Percentiles rank a stretch among this genome's conserved stretches.
phyloP scores from a whole-genome alignment of 1,140 invertebrate genomes.

The Ips typographus region DNA sequence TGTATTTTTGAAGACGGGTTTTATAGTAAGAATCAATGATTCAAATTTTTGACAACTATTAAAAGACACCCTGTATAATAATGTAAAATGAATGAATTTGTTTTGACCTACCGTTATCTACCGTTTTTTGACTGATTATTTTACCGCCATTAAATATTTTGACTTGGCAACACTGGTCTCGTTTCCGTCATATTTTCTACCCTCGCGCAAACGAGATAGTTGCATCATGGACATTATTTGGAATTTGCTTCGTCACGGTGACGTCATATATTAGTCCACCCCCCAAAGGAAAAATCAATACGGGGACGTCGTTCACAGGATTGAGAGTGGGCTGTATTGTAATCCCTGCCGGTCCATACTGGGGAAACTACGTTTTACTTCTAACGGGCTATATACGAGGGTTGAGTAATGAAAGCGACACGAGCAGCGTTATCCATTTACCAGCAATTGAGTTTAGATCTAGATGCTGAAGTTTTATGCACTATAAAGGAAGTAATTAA shows the following conservation, averaged over 20 bases:
- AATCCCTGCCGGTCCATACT: not conserved
- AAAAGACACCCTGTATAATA: no score
- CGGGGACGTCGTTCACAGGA: slow-evolving; percentile 9
- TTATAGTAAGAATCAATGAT: no score
- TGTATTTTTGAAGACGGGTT: no score
- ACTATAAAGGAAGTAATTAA: no score
- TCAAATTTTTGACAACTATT: no score
- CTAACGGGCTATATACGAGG: slow-evolving; percentile 3
- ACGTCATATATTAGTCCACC: slow-evolving; percentile 10
- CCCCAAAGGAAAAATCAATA: slow-evolving; percentile 14
- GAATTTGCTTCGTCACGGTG: slow-evolving; percentile 11
- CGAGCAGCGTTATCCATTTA: not conserved
- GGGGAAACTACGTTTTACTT: not conserved
- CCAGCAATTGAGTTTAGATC: no score
- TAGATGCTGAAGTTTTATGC: no score
- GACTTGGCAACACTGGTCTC: no score
- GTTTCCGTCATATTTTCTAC: not conserved
- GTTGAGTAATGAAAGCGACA: not conserved
- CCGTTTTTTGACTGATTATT: no score
- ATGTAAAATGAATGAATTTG: no score
- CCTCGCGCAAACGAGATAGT: not conserved
- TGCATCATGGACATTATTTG: slow-evolving; percentile 4
- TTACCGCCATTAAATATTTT: no score
- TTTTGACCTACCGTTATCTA: no score
- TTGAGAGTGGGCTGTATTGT: not conserved